Evolutionary conservation across 1,140 invertebrate species (phyloP), one percentile per base, ranked within the genome.

Genomic region (Drosophila kurseongensis): DNA sequence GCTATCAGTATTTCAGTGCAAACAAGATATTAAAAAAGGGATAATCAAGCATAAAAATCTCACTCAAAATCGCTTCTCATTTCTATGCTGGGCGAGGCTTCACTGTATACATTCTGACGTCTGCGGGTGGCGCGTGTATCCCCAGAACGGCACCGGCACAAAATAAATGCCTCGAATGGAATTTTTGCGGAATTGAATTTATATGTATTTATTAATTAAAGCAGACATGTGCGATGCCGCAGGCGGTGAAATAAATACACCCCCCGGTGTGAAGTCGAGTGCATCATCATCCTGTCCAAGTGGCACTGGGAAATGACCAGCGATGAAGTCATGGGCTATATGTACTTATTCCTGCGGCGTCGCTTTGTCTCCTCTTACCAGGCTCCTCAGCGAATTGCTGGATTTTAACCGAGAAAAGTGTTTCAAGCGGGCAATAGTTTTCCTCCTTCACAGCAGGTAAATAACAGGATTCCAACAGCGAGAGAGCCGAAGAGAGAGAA

Each of bases 171-270:
- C 50, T 41, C 40, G 40, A 67, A 79, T 61, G 57, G 71, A 85
- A 78, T 72, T 58, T 71, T 61, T 75, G 58, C 42, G 55, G 44
- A 71, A 48, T 54, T 65, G 52, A 78, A 75, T 71, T 78, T 48
- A 67, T 72, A 80, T 80, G 66, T 72, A 80, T 80, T 85, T 71
- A 78, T 85, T 81, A 81, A 81, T 81, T 86, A 83, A 62, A 58
- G 61, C 61, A 57, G 52, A 45, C 66, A 72, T 72, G 68, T 72
- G 68, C 65, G 65, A 27, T 1, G 41, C 65, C 67, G 40, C 10
- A 27, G 27, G 65, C 67, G 27, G 14, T 38, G n/a, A 57, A 69
- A 57, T 45, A 69, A 69, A 35, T 57, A 71, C 65, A 45, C 42
- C 27, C 23, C 36, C 50, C 41, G 35, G 18, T 14, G 44, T 14